These are phyloP conservation scores for Cynocephalus volans DNA, from an alignment of 2,113 vertebrate genomes.

Conservation along the genomic window DNA sequence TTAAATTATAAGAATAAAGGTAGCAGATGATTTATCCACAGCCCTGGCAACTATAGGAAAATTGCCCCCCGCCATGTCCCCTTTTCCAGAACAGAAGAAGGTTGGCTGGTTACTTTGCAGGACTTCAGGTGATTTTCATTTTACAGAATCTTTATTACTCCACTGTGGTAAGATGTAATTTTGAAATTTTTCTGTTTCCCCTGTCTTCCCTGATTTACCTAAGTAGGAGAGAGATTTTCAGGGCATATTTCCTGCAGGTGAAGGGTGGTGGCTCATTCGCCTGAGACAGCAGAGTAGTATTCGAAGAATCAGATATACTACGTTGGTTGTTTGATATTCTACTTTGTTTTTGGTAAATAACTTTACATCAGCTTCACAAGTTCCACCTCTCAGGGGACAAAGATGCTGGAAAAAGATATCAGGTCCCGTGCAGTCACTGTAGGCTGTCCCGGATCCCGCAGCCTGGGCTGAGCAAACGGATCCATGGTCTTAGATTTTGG, in stretches of 20 bases:
- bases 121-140: constrained; percentile 12
- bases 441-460: not conserved
- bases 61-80: not conserved
- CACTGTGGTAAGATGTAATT: not conserved
- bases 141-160: not conserved
- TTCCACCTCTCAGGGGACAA: not conserved
- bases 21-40: not conserved
- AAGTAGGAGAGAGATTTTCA: not conserved
- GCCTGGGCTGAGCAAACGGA: not conserved
- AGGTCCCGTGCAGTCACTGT: not conserved
- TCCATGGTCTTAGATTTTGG: not conserved
- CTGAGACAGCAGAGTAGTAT: not conserved
- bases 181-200: not conserved
- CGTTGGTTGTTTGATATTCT: not conserved
- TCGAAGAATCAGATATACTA: not conserved
- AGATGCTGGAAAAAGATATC: not conserved
- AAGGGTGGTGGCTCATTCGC: not conserved
- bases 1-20: not conserved
- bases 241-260: not conserved
- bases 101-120: not conserved
- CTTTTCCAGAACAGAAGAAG: not conserved
- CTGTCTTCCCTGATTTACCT: not conserved
- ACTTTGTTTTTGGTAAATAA: constrained; percentile 23
- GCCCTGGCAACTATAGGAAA: not conserved
- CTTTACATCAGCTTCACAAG: constrained; percentile 23